A percentile compares a stretch with the other conserved stretches of the same genome.
Evolutionary conservation across 2,888 invertebrate genomes (phyloP).

Genomic region (Thyatira batis): DNA sequence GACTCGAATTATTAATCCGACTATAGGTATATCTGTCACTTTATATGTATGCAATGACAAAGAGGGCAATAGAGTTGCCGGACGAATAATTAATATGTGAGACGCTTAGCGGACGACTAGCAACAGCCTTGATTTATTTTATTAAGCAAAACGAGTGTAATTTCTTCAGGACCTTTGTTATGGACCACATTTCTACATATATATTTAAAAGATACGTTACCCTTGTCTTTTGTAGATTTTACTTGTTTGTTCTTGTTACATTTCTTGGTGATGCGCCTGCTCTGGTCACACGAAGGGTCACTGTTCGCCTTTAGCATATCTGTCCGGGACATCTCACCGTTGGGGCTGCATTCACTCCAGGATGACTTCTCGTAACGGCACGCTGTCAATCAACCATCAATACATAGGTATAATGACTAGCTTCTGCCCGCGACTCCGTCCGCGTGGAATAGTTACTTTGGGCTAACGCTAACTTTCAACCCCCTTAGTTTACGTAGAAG

Average conservation of each 20-base stretch:
- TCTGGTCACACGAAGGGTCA: conserved; percentile 91
- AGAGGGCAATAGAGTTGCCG: no score
- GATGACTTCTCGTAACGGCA: conserved; percentile 95
- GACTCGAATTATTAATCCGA: no score
- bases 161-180: no score
- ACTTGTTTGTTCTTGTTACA: conserved; percentile 89
- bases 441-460: not conserved
- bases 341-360: conserved; percentile 92
- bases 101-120: no score
- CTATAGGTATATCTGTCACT: no score
- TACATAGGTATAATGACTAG: conserved; percentile 26
- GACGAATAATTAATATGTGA: no score
- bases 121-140: no score
- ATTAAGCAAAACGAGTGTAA: no score
- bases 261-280: conserved; percentile 91
- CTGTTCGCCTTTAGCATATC: conserved; percentile 92
- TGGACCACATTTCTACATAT: no score
- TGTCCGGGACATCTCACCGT: conserved; percentile 91
- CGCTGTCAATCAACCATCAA: conserved; percentile 74
- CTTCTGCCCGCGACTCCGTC: not conserved
- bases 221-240: conserved; percentile 85
- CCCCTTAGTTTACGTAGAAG: no score
- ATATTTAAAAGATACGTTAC: conserved; percentile 35
- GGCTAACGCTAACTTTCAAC: no score
- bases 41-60: no score